Evolutionary conservation across 2,113 vertebrate genomes (phyloP).

Genomic region (Equus przewalskii): DNA sequence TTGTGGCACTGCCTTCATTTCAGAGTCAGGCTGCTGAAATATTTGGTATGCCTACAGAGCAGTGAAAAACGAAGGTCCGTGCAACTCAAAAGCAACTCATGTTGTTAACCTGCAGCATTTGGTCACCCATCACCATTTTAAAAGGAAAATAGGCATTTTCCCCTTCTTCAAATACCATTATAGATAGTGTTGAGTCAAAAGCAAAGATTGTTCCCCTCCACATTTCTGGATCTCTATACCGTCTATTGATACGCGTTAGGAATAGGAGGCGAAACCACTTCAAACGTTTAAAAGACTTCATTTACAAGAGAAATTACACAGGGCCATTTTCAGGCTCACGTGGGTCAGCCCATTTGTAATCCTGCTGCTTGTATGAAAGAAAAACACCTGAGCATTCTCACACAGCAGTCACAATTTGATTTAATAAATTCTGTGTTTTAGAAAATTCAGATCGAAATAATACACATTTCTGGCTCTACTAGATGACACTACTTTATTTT

Average conservation of each 20-base stretch:
- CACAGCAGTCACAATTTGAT: neutral
- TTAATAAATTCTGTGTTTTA: slow-evolving; percentile 30
- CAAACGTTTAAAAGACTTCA: slow-evolving; percentile 70
- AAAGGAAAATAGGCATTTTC: slow-evolving; percentile 72
- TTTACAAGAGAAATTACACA: slow-evolving; percentile 71
- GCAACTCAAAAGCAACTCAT: slow-evolving; percentile 62
- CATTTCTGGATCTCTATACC: slow-evolving; percentile 37
- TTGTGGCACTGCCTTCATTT: slow-evolving; percentile 82
- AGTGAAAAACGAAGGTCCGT: slow-evolving; percentile 69
- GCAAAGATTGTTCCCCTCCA: slow-evolving; percentile 60
- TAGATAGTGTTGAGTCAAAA: slow-evolving; percentile 72
- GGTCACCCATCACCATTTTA: slow-evolving; percentile 79
- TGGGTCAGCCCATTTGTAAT: slow-evolving; percentile 66
- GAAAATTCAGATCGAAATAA: slow-evolving; percentile 56
- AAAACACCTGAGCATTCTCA: neutral
- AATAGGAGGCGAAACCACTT: slow-evolving; percentile 57
- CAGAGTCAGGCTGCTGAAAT: slow-evolving; percentile 74
- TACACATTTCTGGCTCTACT: neutral
- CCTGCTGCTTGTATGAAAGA: neutral
- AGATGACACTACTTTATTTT: slow-evolving; percentile 13
- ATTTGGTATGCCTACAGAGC: slow-evolving; percentile 60
- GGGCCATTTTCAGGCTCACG: slow-evolving; percentile 50
- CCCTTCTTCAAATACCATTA: slow-evolving; percentile 79
- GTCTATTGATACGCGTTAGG: slow-evolving; percentile 57
- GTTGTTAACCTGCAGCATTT: slow-evolving; percentile 73